These are phyloP conservation scores for Drosophila bipectinata DNA, from an alignment of 1,140 invertebrate species.

Conservation along the genomic window DNA sequence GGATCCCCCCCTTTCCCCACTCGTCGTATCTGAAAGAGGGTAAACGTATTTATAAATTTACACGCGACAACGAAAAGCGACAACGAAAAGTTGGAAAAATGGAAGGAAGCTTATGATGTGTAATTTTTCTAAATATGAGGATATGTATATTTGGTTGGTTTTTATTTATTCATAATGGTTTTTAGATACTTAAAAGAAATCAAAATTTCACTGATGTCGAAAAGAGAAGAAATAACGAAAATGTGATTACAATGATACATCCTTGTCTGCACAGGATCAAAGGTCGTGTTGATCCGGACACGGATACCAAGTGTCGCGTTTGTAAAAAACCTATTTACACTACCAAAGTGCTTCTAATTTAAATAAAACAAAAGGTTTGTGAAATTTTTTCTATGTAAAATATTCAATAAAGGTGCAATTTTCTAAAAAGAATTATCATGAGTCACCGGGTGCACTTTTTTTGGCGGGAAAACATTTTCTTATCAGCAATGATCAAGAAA, in stretches of 20 bases:
- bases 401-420: too few relatives aligned
- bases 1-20: not conserved
- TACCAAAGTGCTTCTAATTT: too few relatives aligned
- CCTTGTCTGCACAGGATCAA: not conserved
- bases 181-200: not conserved
- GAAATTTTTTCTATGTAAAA: too few relatives aligned
- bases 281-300: not conserved
- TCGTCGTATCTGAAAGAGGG: not conserved
- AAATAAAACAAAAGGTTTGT: too few relatives aligned
- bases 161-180: not conserved
- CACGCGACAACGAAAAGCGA: not conserved
- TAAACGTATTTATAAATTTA: not conserved
- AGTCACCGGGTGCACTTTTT: not conserved
- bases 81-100: not conserved
- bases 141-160: not conserved
- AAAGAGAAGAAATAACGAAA: too few relatives aligned
- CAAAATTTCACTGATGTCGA: not conserved
- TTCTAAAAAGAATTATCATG: too few relatives aligned
- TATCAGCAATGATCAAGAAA: not conserved
- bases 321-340: not conserved
- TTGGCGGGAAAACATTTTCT: not conserved
- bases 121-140: not conserved
- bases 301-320: not conserved
- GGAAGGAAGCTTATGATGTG: not conserved
- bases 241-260: not conserved